A percentile compares a stretch with the other conserved stretches of the same genome.
Evolutionary conservation across 2,888 invertebrate genomes (phyloP).

Genomic region (Volucella inanis): DNA sequence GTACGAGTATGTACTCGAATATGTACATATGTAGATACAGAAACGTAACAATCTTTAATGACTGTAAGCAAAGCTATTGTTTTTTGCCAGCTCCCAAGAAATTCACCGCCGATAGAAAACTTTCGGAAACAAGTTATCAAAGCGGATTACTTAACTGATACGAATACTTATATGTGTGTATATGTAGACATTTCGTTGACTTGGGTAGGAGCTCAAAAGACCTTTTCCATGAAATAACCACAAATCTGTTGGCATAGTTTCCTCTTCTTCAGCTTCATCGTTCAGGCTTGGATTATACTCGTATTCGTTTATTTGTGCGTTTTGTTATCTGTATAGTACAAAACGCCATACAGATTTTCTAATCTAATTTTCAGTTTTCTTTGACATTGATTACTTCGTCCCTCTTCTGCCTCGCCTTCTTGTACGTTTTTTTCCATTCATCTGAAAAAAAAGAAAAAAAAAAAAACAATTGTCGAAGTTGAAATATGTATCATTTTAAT

Average conservation of each 20-base stretch:
- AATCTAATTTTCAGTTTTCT: conserved; percentile 68
- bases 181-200: conserved; percentile 23
- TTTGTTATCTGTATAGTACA: conserved; percentile 23
- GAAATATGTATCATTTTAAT: conserved; percentile 56
- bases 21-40: neutral
- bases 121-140: conserved; percentile 53
- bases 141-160: conserved; percentile 62
- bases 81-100: conserved; percentile 18
- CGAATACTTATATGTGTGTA: conserved; percentile 5
- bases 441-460: conserved; percentile 23
- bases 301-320: conserved; percentile 11
- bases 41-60: neutral
- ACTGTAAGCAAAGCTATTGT: conserved; percentile 14
- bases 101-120: conserved; percentile 51
- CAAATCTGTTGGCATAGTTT: conserved; percentile 62
- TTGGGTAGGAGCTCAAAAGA: conserved; percentile 41
- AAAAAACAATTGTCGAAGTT: conserved; percentile 57
- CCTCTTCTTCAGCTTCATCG: neutral
- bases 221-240: conserved; percentile 50
- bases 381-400: conserved; percentile 50
- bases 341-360: conserved; percentile 49
- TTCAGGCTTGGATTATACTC: conserved; percentile 3
- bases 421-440: conserved; percentile 15
- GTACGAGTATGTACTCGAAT: neutral
- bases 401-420: neutral